Percentiles rank a stretch among this genome's conserved stretches.
These are phyloP conservation scores for Sinonovacula constricta DNA, from an alignment of 1,140 invertebrate genomes.

Conservation along the genomic window DNA sequence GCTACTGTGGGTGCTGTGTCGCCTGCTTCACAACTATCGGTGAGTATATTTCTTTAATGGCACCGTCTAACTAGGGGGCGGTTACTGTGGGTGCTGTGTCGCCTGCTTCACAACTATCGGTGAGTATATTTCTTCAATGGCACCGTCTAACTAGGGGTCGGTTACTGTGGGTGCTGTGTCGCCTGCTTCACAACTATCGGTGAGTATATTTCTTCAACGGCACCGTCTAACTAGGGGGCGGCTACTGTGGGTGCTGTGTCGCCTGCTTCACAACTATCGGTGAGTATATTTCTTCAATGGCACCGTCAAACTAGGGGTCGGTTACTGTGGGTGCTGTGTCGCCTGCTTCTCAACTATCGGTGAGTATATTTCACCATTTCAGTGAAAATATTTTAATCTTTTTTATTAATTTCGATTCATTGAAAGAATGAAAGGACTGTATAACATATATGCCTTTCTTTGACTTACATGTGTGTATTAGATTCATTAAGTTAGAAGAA, in stretches of 20 bases:
- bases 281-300: constrained; percentile 16
- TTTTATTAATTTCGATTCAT: no score
- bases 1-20: no score
- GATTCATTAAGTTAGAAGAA: no score
- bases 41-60: no score
- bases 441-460: no score
- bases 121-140: constrained; percentile 25
- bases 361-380: no score
- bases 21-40: no score
- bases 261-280: constrained; percentile 31
- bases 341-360: constrained; percentile 29
- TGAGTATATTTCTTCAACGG: constrained; percentile 25
- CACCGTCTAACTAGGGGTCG: constrained; percentile 13
- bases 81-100: constrained; percentile 43
- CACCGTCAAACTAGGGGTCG: constrained; percentile 11
- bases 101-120: constrained; percentile 31
- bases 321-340: constrained; percentile 45
- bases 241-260: constrained; percentile 43
- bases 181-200: constrained; percentile 31
- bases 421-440: no score
- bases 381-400: no score
- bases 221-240: constrained; percentile 16
- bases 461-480: no score
- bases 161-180: constrained; percentile 43
- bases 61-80: constrained; percentile 16